phyloP scores from a whole-genome alignment of 2,888 invertebrate species.

The Campopleginae sp. region DNA sequence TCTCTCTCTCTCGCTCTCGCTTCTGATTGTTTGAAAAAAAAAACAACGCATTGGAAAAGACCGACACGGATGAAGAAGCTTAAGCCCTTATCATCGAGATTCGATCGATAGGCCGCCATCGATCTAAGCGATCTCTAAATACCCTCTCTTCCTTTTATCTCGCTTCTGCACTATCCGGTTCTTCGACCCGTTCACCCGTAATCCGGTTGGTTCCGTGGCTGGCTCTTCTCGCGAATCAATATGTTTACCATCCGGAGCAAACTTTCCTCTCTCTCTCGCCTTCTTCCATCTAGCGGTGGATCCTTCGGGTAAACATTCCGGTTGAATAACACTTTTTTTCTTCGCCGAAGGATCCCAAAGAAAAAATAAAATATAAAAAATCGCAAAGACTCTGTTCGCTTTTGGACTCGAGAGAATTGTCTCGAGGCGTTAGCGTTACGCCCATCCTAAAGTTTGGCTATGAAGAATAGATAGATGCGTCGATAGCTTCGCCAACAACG shows the following conservation, averaged over 20 bases:
- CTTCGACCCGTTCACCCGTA: conserved; percentile 60
- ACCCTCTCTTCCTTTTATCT: conserved; percentile 39
- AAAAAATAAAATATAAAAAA: conserved; percentile 35
- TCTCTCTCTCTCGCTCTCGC: conserved; percentile 10
- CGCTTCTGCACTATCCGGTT: conserved; percentile 57
- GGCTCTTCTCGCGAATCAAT: conserved; percentile 13
- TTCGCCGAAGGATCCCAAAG: neutral
- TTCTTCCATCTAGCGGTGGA: neutral
- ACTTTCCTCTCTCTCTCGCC: neutral
- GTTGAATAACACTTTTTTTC: neutral
- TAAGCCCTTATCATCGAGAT: conserved; percentile 35
- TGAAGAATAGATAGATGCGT: conserved; percentile 65
- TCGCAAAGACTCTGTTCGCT: neutral
- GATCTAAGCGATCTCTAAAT: conserved; percentile 64
- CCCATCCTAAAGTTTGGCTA: conserved; percentile 65
- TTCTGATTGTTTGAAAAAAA: conserved; percentile 3
- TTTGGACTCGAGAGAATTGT: conserved; percentile 51
- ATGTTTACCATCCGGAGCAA: conserved; percentile 17
- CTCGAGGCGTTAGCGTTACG: conserved; percentile 66
- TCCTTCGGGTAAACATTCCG: neutral
- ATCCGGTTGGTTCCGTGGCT: conserved; percentile 48
- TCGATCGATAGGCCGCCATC: conserved; percentile 56
- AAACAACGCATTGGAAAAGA: neutral
- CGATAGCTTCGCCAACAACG: conserved; percentile 62
- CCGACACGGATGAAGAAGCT: conserved; percentile 7